phyloP scores from a whole-genome alignment of 2,113 vertebrate species.

The Phyllostomus hastatus region DNA sequence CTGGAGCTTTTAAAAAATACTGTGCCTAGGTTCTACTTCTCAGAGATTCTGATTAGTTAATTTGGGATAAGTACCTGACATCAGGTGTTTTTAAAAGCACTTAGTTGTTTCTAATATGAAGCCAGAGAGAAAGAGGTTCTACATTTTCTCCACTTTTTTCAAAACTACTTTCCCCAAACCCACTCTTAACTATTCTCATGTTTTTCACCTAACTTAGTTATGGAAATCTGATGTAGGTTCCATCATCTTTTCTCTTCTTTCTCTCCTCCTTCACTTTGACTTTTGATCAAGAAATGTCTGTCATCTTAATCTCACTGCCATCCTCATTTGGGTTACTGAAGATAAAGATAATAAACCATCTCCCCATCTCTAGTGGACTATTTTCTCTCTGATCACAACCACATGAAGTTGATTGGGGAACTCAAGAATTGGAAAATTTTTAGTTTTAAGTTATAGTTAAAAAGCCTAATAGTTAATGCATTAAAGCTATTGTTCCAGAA shows the following conservation, averaged over 20 bases:
- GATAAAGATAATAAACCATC: not conserved
- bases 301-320: not conserved
- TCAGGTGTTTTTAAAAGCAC: not conserved
- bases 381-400: not conserved
- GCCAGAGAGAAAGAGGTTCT: not conserved
- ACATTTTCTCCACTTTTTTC: not conserved
- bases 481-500: no score
- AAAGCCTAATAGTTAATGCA: no score
- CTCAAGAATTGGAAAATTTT: no score
- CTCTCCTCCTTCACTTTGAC: not conserved
- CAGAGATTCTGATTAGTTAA: not conserved
- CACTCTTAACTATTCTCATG: not conserved
- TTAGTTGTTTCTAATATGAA: not conserved
- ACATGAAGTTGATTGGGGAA: not conserved
- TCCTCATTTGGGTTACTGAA: not conserved
- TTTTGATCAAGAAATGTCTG: not conserved
- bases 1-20: not conserved
- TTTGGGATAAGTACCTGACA: not conserved
- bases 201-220: not conserved
- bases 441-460: no score
- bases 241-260: not conserved
- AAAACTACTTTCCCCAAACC: not conserved
- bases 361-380: not conserved
- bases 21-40: not conserved
- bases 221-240: not conserved